Conservation (phyloP, 2,888 invertebrate species). For the Pelosia muscerda region DNA sequence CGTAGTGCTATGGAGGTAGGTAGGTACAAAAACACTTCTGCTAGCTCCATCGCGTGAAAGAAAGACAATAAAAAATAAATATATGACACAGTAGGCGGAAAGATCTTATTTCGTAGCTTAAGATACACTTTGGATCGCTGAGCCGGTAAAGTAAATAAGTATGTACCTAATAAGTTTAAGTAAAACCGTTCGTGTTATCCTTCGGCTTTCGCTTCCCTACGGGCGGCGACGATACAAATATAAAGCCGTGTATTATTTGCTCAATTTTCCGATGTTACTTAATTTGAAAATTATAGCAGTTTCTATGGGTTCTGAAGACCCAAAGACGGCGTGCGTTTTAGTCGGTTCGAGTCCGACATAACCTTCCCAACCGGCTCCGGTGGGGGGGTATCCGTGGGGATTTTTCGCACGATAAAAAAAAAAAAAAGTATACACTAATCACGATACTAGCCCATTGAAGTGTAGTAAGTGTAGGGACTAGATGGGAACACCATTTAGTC, state of each 20-base stretch:
- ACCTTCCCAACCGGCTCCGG: too few relatives aligned
- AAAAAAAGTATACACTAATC: too few relatives aligned
- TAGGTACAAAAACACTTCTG: too few relatives aligned
- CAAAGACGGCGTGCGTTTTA: too few relatives aligned
- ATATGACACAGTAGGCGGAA: not conserved
- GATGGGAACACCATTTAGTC: too few relatives aligned
- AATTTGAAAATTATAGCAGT: not conserved
- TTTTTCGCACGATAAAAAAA: too few relatives aligned
- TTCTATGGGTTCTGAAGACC: too few relatives aligned
- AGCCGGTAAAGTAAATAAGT: constrained; percentile 1
- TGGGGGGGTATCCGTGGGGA: too few relatives aligned
- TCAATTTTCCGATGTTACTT: constrained; percentile 1
- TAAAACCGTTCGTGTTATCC: not conserved
- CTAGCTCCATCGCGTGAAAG: not conserved
- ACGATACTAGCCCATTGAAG: too few relatives aligned
- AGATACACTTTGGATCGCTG: not conserved
- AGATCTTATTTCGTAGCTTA: not conserved
- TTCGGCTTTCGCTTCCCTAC: not conserved
- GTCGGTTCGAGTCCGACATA: too few relatives aligned
- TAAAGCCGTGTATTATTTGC: not conserved
- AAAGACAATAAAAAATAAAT: not conserved
- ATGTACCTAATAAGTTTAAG: not conserved
- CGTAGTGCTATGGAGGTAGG: too few relatives aligned
- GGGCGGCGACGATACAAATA: not conserved
- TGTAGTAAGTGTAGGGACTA: too few relatives aligned